Percentiles rank a stretch among this genome's conserved stretches.
These are phyloP conservation scores for Peromyscus nudipes DNA, from an alignment of 2,797 vertebrate genomes.

Conservation along the genomic window DNA sequence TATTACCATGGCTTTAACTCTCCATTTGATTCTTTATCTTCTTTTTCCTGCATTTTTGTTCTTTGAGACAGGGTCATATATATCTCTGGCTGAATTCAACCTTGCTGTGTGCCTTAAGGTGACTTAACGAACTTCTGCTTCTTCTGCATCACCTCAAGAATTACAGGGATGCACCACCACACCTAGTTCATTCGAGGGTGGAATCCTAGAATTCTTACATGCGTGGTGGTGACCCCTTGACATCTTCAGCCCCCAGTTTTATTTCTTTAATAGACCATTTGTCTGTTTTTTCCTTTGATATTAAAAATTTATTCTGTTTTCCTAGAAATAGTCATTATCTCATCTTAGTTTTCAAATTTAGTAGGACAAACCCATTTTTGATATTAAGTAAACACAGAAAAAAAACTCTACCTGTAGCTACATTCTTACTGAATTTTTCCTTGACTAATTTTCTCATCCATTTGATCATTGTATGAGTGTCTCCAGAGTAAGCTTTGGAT, in stretches of 20 bases:
- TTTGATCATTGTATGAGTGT: conserved; percentile 1
- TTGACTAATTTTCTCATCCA: conserved; percentile 10
- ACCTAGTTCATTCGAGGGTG: background rate
- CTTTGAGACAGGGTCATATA: background rate
- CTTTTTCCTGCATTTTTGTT: background rate
- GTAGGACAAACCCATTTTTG: background rate
- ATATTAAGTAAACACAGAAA: background rate
- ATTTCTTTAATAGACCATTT: conserved; percentile 36
- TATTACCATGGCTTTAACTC: background rate
- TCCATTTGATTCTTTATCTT: background rate
- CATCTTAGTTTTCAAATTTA: conserved; percentile 52
- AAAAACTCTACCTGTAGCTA: background rate
- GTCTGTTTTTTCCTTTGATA: background rate
- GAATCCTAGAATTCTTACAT: background rate
- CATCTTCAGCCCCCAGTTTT: background rate
- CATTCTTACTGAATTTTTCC: background rate
- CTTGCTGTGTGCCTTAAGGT: background rate
- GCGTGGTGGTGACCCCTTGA: no score
- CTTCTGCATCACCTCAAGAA: background rate
- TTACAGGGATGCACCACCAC: background rate
- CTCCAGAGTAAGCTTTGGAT: conserved; percentile 15
- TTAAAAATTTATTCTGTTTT: background rate
- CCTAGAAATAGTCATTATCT: background rate
- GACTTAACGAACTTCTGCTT: background rate
- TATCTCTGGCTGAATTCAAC: background rate